Percentiles rank a stretch among this genome's conserved stretches.
These are phyloP conservation scores for Conistra vaccinii DNA, from an alignment of 2,888 invertebrate species.

Conservation along the genomic window DNA sequence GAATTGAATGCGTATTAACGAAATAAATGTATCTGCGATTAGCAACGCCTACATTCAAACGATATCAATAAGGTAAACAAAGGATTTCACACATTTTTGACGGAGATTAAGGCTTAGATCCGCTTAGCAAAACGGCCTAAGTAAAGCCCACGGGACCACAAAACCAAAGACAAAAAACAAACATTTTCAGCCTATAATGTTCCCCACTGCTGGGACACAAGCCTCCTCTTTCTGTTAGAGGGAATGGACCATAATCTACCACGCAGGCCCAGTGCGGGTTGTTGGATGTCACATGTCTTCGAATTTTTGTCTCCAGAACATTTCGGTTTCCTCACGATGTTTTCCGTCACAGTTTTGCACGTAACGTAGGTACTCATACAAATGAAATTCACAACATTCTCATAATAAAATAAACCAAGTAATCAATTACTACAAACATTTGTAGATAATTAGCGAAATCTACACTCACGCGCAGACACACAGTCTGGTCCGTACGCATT, in stretches of 20 bases:
- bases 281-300: too few relatives aligned
- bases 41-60: constrained; percentile 6
- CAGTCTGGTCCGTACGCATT: constrained; percentile 65
- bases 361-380: not conserved
- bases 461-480: constrained; percentile 56
- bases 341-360: too few relatives aligned
- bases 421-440: constrained; percentile 26
- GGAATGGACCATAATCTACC: too few relatives aligned
- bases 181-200: too few relatives aligned
- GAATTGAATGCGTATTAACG: constrained; percentile 5
- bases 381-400: not conserved
- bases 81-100: not conserved
- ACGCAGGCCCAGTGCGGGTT: too few relatives aligned
- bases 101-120: too few relatives aligned
- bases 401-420: constrained; percentile 11
- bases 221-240: too few relatives aligned
- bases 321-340: too few relatives aligned
- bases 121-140: too few relatives aligned
- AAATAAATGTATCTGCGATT: not conserved
- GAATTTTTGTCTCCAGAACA: too few relatives aligned
- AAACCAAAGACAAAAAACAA: too few relatives aligned
- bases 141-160: not conserved
- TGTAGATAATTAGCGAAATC: constrained; percentile 60
- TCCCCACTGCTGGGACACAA: too few relatives aligned
- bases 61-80: constrained; percentile 2